Conservation (phyloP, 2,888 invertebrate species). For the Cosmorhoe ocellata region DNA sequence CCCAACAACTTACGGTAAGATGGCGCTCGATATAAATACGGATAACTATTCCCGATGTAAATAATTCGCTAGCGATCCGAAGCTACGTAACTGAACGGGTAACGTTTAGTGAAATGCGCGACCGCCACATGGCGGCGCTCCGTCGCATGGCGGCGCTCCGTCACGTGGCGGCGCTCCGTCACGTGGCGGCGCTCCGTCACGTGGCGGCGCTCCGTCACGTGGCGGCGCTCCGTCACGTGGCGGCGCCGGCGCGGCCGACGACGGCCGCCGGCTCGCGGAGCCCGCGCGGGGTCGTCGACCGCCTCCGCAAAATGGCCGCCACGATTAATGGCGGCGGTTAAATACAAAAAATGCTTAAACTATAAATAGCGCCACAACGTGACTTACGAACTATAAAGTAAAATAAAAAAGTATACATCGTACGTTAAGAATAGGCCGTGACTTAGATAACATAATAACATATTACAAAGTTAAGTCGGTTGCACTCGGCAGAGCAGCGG, state of each 20-base stretch:
- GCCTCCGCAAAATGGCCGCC: constrained; percentile 45
- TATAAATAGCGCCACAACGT: constrained; percentile 62
- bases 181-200: too few relatives aligned
- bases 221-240: too few relatives aligned
- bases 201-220: too few relatives aligned
- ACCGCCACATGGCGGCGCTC: too few relatives aligned
- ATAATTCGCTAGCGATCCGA: constrained; percentile 73
- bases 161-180: too few relatives aligned
- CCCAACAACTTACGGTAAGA: constrained; percentile 49
- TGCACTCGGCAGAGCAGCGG: neutral
- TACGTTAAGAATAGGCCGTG: constrained; percentile 69
- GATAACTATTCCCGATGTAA: constrained; percentile 54
- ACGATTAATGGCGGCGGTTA: constrained; percentile 43
- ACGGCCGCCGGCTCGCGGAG: constrained; percentile 21
- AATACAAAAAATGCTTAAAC: constrained; percentile 67
- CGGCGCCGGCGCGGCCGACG: constrained; percentile 27
- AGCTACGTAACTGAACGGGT: constrained; percentile 71
- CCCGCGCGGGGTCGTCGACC: constrained; percentile 44
- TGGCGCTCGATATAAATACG: constrained; percentile 58
- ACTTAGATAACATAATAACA: constrained; percentile 57
- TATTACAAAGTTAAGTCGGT: constrained; percentile 18
- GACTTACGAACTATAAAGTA: constrained; percentile 56
- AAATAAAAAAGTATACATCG: constrained; percentile 62
- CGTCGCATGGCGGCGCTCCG: too few relatives aligned
- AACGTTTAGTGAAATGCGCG: constrained; percentile 63